A percentile compares a stretch with the other conserved stretches of the same genome.
Evolutionary conservation across 92 coral and sea anemone genomes (phyloP).

Genomic region (Muricea muricata): DNA sequence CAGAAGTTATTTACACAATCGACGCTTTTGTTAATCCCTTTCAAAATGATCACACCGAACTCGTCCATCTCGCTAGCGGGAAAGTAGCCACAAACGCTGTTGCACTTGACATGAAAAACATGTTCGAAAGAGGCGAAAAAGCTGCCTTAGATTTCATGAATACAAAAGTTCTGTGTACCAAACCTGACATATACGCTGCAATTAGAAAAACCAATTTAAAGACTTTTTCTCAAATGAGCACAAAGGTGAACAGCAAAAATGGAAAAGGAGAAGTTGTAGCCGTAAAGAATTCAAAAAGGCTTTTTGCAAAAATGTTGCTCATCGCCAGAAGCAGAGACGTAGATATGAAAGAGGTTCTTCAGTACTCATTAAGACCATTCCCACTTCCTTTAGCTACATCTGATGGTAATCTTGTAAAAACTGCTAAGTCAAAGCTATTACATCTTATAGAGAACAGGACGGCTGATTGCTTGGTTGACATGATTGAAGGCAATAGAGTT

Average conservation of each 20-base stretch:
- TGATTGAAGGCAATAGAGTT: neutral
- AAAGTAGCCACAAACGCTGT: neutral
- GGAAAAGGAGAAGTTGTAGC: neutral
- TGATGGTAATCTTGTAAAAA: conserved; percentile 9
- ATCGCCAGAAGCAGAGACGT: conserved; percentile 3
- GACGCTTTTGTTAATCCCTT: neutral
- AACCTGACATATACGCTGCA: neutral
- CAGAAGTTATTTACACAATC: neutral
- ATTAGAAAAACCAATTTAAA: neutral
- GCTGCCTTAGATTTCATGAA: neutral
- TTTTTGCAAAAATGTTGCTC: no score
- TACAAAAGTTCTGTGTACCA: neutral
- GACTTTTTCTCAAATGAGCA: neutral
- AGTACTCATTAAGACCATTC: conserved; percentile 13
- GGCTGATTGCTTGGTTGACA: neutral
- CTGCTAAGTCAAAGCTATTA: conserved; percentile 5
- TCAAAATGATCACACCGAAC: neutral
- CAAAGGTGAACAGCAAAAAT: neutral
- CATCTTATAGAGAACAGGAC: no score
- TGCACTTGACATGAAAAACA: neutral
- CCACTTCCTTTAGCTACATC: conserved; percentile 21
- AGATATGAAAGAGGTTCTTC: conserved; percentile 5
- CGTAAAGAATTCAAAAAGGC: neutral
- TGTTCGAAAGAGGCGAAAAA: neutral
- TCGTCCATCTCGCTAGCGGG: neutral